A percentile compares a stretch with the other conserved stretches of the same genome.
These are phyloP conservation scores for Metalampra italica DNA, from an alignment of 2,888 invertebrate genomes.

Conservation along the genomic window DNA sequence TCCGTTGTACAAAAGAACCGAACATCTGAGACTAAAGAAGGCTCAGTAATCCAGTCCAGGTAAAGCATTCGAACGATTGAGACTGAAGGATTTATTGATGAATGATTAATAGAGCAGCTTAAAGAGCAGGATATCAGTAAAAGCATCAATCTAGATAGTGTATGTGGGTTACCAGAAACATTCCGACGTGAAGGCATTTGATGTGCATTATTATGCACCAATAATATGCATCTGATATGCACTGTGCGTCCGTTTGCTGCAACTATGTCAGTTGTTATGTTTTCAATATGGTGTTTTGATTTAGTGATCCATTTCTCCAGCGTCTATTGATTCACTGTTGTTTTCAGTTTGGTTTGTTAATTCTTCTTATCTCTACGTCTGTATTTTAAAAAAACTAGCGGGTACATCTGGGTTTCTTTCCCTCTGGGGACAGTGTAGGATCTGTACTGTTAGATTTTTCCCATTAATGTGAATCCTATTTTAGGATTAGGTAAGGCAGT, in stretches of 20 bases:
- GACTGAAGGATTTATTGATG: too few species aligned
- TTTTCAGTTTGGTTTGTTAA: not conserved
- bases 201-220: constrained; percentile 13
- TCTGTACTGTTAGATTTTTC: too few species aligned
- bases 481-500: too few species aligned
- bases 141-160: not conserved
- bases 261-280: not conserved
- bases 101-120: too few species aligned
- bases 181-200: constrained; percentile 7
- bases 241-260: not conserved
- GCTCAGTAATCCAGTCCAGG: too few species aligned
- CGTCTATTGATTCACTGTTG: not conserved
- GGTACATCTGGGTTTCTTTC: too few species aligned
- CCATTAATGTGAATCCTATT: too few species aligned
- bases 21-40: too few species aligned
- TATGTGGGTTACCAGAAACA: constrained; percentile 10
- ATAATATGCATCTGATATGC: constrained; percentile 8
- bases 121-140: constrained; percentile 11
- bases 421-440: too few species aligned
- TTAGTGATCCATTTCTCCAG: constrained; percentile 4
- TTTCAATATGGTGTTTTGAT: not conserved
- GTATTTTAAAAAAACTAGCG: too few species aligned
- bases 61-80: too few species aligned
- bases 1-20: too few species aligned
- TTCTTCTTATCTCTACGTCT: not conserved